These are phyloP conservation scores for Brachystomella parvula DNA, from an alignment of 1,140 invertebrate species.

Conservation along the genomic window DNA sequence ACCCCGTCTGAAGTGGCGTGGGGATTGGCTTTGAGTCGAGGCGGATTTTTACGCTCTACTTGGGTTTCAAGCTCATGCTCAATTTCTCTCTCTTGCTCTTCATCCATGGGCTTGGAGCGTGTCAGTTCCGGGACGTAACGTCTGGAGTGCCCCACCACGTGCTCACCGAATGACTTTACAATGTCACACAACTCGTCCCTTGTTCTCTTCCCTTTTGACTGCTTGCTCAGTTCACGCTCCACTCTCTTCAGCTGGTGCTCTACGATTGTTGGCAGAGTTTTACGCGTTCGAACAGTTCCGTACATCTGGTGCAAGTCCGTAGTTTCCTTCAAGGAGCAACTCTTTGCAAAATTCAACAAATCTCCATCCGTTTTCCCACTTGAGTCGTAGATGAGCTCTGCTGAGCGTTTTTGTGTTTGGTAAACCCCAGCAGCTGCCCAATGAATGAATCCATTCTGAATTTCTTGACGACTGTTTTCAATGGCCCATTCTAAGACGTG, in stretches of 20 bases:
- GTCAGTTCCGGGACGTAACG: conserved; percentile 14
- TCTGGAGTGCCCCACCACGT: background rate
- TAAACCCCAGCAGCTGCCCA: conserved; percentile 14
- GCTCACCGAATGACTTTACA: conserved; percentile 14
- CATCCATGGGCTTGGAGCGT: conserved; percentile 23
- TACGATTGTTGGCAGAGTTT: conserved; percentile 12
- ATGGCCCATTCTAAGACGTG: conserved; percentile 30
- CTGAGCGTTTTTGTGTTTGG: conserved; percentile 12
- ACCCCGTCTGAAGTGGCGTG: background rate
- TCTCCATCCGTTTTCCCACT: conserved; percentile 12
- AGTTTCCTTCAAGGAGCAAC: conserved; percentile 25
- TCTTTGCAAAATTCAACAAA: conserved; percentile 11
- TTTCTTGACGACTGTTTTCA: conserved; percentile 19
- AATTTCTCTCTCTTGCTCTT: conserved; percentile 33
- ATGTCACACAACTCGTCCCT: background rate
- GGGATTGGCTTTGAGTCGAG: background rate
- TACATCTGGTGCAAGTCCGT: conserved; percentile 22
- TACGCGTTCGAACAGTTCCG: conserved; percentile 8
- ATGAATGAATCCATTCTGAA: conserved; percentile 25
- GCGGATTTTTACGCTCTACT: conserved; percentile 14
- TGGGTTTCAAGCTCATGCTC: conserved; percentile 32
- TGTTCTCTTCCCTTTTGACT: background rate
- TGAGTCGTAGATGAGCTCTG: conserved; percentile 4
- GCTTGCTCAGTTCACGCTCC: conserved; percentile 11
- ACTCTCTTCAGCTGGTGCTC: conserved; percentile 17